These are phyloP conservation scores for Eudemis profundana DNA, from an alignment of 2,888 invertebrate genomes.

Conservation along the genomic window DNA sequence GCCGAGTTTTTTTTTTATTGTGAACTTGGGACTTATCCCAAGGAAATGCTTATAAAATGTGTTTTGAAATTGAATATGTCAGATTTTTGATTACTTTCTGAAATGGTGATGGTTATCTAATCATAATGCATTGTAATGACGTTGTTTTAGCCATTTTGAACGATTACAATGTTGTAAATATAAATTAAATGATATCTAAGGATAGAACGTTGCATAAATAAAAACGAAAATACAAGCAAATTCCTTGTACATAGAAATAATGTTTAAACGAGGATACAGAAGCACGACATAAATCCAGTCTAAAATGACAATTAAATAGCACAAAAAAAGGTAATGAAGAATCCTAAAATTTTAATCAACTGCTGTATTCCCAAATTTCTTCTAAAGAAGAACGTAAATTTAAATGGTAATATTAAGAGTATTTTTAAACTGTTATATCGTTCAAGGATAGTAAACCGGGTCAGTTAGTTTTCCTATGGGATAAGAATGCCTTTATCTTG, in stretches of 20 bases:
- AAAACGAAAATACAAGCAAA: too few species aligned
- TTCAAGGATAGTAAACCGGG: conserved; percentile 10
- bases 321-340: not conserved
- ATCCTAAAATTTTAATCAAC: conserved; percentile 8
- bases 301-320: not conserved
- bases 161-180: not conserved
- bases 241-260: too few species aligned
- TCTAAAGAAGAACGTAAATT: not conserved
- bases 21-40: too few species aligned
- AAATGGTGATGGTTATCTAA: too few species aligned
- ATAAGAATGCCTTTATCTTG: conserved; percentile 18
- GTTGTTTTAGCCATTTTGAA: too few species aligned
- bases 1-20: too few species aligned
- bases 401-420: conserved; percentile 19
- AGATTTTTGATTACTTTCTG: too few species aligned
- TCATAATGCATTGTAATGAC: too few species aligned
- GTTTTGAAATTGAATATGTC: too few species aligned
- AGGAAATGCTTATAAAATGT: too few species aligned
- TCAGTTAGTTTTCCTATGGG: conserved; percentile 19
- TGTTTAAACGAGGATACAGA: not conserved
- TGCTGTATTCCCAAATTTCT: not conserved
- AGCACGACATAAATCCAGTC: not conserved
- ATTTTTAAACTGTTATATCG: conserved; percentile 24
- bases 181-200: not conserved
- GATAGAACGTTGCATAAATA: too few species aligned